phyloP scores from a whole-genome alignment of 92 coral and sea anemone genomes.

The Bergia puertoricense region DNA sequence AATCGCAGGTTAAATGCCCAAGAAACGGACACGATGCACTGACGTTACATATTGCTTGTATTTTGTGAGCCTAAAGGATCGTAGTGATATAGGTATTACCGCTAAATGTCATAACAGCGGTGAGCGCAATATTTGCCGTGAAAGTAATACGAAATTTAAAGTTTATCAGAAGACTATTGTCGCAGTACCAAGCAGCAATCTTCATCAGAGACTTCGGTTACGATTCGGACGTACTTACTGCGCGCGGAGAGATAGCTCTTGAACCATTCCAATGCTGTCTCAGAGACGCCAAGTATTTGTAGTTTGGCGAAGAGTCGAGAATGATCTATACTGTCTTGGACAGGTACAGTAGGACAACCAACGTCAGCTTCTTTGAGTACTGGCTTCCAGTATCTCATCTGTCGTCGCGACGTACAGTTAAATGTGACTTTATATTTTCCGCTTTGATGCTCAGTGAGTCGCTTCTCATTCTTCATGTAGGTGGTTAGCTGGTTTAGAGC shows the following conservation, averaged over 20 bases:
- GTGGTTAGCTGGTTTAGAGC: too few relatives aligned
- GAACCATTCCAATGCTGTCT: constrained; percentile 9
- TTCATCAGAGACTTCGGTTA: constrained; percentile 22
- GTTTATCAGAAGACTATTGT: constrained; percentile 14
- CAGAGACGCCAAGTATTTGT: constrained; percentile 1
- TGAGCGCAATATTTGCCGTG: too few relatives aligned
- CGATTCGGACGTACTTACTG: constrained; percentile 22
- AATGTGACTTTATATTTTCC: constrained; percentile 26
- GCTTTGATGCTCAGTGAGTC: not conserved
- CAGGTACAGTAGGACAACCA: constrained; percentile 17
- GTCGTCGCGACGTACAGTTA: not conserved
- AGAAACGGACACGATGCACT: too few relatives aligned
- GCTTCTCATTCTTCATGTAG: too few relatives aligned
- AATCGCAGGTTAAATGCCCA: too few relatives aligned
- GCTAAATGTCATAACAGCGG: too few relatives aligned
- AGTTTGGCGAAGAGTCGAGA: not conserved
- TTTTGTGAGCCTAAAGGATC: too few relatives aligned
- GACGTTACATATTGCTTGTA: too few relatives aligned
- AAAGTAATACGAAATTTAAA: too few relatives aligned
- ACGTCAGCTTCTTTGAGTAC: constrained; percentile 18
- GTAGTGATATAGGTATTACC: too few relatives aligned
- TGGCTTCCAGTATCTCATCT: not conserved
- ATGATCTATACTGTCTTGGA: constrained; percentile 14
- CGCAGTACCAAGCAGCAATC: constrained; percentile 50
- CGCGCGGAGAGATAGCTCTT: not conserved